Evolutionary conservation across 2,888 invertebrate species (phyloP), one percentile per base, ranked within the genome.

Genomic region (Serrognathus titanus): DNA sequence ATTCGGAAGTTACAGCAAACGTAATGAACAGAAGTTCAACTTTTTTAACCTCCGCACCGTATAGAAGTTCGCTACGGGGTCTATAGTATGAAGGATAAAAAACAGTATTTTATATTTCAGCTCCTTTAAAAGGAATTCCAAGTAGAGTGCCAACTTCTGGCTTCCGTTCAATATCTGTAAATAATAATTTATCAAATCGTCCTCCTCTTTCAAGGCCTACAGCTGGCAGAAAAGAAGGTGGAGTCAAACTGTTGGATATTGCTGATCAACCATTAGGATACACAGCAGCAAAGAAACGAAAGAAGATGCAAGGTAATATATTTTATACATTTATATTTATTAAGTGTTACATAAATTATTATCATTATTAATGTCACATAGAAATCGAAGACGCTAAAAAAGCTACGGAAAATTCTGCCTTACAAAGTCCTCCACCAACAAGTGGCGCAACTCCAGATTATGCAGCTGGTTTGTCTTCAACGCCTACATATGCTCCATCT

Each of bases 241-340:
- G 97, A 56, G 95, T 97, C 66, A 97, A 97, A 79, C 80, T 97
- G 48, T 80, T 97, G 39, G 97, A 97, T 75, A 94, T 97, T 68
- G 88, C 90, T 2, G 97, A 97, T 72, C 94, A 95, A 72, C 97
- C 97, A 0, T 77, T 92, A 35, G 91, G 91, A 8, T 88, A 86
- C 75, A 87, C 89, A 0, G 88, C 87, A 3, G 92, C 93, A 11
- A 96, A 96, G 75, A 91, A 95, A 76, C 84, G 95, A 66, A 87
- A 92, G 75, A 87, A 90, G 69, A 87, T 90, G 78, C 87, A 90
- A 68, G 89, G 89, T 89, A 65, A 9, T 11, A 8, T 38, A 11
- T 10, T 55, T 53, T 20, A 31, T 31, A 31, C 6, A 6, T 31
- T 1, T 6, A 3, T 7, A 31, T 31, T 31, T 6, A 31, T 31